Evolutionary conservation across 1,140 invertebrate species (phyloP).

Genomic region (Stegodyphus dumicola): DNA sequence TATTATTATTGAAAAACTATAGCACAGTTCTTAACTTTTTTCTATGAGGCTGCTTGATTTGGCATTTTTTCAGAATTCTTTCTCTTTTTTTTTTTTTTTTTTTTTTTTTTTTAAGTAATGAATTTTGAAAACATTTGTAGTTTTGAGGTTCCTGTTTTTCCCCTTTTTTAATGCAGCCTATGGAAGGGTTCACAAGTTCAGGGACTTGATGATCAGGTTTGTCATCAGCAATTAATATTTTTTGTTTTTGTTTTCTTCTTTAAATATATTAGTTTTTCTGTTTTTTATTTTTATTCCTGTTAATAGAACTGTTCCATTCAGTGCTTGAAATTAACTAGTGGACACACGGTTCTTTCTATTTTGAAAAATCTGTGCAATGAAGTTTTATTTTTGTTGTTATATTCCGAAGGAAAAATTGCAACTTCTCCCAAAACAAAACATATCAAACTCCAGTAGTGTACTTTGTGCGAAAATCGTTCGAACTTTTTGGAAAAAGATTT

Average conservation of each 20-base stretch:
- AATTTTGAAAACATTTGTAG: slow-evolving; percentile 28
- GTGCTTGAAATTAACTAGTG: too few relatives aligned
- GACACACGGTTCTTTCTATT: too few relatives aligned
- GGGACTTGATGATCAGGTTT: slow-evolving; percentile 55
- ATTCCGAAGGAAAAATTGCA: too few relatives aligned
- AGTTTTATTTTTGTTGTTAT: too few relatives aligned
- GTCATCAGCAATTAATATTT: slow-evolving; percentile 2
- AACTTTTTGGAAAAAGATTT: too few relatives aligned
- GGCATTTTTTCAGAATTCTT: slow-evolving; percentile 59
- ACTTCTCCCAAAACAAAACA: too few relatives aligned
- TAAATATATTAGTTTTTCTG: background rate
- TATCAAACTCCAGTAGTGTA: too few relatives aligned
- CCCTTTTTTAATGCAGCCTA: slow-evolving; percentile 51
- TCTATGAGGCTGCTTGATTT: slow-evolving; percentile 37
- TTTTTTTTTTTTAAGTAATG: slow-evolving; percentile 23
- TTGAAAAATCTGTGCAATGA: too few relatives aligned
- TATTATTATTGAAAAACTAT: background rate
- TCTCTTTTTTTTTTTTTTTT: slow-evolving; percentile 35
- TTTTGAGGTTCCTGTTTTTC: slow-evolving; percentile 53
- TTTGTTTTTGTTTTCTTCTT: background rate
- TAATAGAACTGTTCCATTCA: too few relatives aligned
- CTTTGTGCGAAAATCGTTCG: too few relatives aligned
- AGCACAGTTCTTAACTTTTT: slow-evolving; percentile 55
- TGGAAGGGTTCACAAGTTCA: slow-evolving; percentile 55
- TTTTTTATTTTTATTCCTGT: too few relatives aligned